These are phyloP conservation scores for Acinonyx jubatus DNA, from an alignment of 2,113 vertebrate species.

Conservation along the genomic window DNA sequence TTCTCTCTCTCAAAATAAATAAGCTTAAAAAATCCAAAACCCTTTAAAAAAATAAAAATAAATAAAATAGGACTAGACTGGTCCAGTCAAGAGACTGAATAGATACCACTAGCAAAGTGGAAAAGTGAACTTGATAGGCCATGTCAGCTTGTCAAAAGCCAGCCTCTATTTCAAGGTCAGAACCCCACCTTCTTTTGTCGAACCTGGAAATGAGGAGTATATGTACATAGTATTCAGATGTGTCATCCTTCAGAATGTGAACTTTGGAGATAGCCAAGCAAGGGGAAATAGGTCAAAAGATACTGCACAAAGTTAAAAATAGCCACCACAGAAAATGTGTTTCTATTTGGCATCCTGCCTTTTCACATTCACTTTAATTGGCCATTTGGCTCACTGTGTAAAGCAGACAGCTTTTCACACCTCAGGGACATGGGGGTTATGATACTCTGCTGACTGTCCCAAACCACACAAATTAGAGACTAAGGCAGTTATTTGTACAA, in stretches of 20 bases:
- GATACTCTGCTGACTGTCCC: background rate
- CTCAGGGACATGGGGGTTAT: background rate
- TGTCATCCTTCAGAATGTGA: constrained; percentile 43
- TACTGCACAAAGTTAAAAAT: constrained; percentile 55
- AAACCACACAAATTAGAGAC: background rate
- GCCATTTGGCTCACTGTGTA: background rate
- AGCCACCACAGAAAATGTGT: background rate
- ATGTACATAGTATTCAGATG: constrained; percentile 8
- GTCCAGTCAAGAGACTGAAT: background rate
- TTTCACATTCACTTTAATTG: constrained; percentile 31
- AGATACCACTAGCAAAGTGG: background rate
- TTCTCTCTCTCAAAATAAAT: too few relatives aligned
- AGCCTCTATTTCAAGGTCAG: background rate
- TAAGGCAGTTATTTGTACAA: constrained; percentile 21
- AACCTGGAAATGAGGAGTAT: constrained; percentile 36
- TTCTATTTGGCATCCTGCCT: background rate
- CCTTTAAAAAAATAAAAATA: too few relatives aligned
- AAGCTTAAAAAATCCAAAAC: too few relatives aligned
- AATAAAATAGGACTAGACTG: background rate
- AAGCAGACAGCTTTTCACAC: background rate
- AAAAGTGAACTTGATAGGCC: background rate
- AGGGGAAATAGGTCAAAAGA: constrained; percentile 63
- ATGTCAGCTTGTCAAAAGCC: background rate
- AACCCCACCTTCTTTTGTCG: background rate
- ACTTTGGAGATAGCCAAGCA: constrained; percentile 1